Base-by-base conservation (phyloP, 1,140 invertebrate species). In the Trichoplusia ni region DNA sequence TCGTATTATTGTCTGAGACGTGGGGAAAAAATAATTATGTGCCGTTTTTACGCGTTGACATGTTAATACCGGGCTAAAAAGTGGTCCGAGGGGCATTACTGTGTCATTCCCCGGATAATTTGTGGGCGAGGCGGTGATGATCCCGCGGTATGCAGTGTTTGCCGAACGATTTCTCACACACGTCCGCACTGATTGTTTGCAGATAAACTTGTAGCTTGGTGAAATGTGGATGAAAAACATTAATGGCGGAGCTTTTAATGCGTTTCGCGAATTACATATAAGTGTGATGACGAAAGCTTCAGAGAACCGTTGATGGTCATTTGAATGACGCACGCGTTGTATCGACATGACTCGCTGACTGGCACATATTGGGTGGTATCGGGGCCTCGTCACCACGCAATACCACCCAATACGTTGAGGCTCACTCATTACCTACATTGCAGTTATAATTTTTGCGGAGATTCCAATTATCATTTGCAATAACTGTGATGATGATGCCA, bases 1-100 rank as follows among this genome's bases (percentile, higher is more conserved):
- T 46, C 18, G 42, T 72, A 64, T 69, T 69, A 66, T 73, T 73
- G 70, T 69, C 37, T 38, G 7, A 56, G 14, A 33, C 9, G 42
- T 7, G 33, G 44, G n/a, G 29, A 60, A 37, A 56, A 64, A 56
- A 65, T 59, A 64, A 56, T 56, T 56, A 40, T 21, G 21, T 25
- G 35, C 21, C 23, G 19, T 38, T 56, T 49, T 49, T 49, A 46
- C 21, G 42, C 25, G 21, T 14, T 19, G 49, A 54, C 33, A 54
- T 37, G 49, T 54, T 54, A 54, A 54, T 54, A 37, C 49, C 7
- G 49, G 14, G 13, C 14, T 38, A 56, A 49, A 33, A 60, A 60
- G 11, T 27, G 11, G 44, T n/a, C 7, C n/a, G 4, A 13, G 29
- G 37, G 25, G 40, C 47, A 60, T 60, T 60, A 60, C 25, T 13